A percentile compares a stretch with the other conserved stretches of the same genome.
These are phyloP conservation scores for Cephalopterus ornatus DNA, from an alignment of 2,113 vertebrate species.

Conservation along the genomic window DNA sequence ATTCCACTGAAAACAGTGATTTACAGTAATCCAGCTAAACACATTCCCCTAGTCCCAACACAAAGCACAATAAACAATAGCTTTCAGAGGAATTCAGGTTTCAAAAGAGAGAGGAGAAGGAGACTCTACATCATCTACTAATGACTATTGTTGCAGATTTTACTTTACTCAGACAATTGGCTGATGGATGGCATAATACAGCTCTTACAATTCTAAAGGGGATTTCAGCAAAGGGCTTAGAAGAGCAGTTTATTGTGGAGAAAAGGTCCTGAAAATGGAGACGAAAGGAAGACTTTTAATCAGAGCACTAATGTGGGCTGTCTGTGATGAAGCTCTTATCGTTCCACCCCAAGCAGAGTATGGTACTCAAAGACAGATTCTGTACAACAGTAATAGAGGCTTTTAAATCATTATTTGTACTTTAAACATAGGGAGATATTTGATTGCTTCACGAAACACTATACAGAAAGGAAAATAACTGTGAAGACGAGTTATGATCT, in stretches of 20 bases:
- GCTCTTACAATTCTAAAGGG: not conserved
- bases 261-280: conserved; percentile 19
- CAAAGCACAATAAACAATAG: not conserved
- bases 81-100: conserved; percentile 12
- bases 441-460: conserved; percentile 32
- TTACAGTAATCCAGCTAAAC: not conserved
- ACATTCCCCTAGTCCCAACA: not conserved
- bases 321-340: conserved; percentile 31
- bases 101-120: not conserved
- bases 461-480: conserved; percentile 6
- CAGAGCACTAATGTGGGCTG: not conserved
- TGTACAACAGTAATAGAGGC: not conserved
- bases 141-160: not conserved
- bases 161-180: not conserved
- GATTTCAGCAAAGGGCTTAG: not conserved
- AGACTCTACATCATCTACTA: not conserved
- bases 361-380: not conserved
- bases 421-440: not conserved
- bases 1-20: not conserved
- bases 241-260: not conserved
- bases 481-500: not conserved
- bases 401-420: conserved; percentile 45
- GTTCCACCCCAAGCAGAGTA: not conserved
- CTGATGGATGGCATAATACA: not conserved
- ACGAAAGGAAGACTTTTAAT: conserved; percentile 44